These are phyloP conservation scores for Nematostella vectensis DNA, from an alignment of 92 coral and sea anemone genomes.

Conservation along the genomic window DNA sequence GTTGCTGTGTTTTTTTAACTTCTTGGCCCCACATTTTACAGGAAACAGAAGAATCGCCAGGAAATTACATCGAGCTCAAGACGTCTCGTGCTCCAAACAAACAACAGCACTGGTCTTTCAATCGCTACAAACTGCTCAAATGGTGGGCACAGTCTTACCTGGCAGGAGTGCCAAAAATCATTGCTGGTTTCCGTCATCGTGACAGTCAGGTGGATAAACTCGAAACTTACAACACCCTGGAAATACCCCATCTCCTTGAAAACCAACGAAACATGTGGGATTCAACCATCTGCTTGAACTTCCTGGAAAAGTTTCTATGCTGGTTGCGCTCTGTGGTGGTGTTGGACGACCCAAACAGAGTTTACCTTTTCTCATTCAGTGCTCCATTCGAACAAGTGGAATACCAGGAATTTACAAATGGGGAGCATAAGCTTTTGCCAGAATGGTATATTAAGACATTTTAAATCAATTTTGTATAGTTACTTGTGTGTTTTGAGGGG, in stretches of 20 bases:
- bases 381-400: conserved; percentile 65
- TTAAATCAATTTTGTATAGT: conserved; percentile 1
- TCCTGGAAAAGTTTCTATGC: conserved; percentile 65
- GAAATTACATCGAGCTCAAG: conserved; percentile 85
- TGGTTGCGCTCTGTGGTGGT: conserved; percentile 74
- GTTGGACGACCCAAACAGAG: conserved; percentile 48
- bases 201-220: conserved; percentile 67
- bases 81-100: conserved; percentile 71
- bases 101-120: conserved; percentile 71
- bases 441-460: conserved; percentile 56
- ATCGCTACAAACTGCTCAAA: conserved; percentile 85
- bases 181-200: conserved; percentile 86
- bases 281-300: conserved; percentile 69
- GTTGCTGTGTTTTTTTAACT: no score
- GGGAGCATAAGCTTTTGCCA: conserved; percentile 52
- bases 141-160: conserved; percentile 99
- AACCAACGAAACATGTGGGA: conserved; percentile 70
- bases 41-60: conserved; percentile 68
- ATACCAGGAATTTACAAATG: conserved; percentile 28
- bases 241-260: conserved; percentile 67
- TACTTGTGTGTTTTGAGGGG: not conserved
- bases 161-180: conserved; percentile 90
- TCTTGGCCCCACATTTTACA: no score
- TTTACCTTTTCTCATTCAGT: conserved; percentile 75
- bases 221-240: conserved; percentile 82